These are phyloP conservation scores for Hirtodrosophila duncani DNA, from an alignment of 2,888 invertebrate species.

Conservation along the genomic window DNA sequence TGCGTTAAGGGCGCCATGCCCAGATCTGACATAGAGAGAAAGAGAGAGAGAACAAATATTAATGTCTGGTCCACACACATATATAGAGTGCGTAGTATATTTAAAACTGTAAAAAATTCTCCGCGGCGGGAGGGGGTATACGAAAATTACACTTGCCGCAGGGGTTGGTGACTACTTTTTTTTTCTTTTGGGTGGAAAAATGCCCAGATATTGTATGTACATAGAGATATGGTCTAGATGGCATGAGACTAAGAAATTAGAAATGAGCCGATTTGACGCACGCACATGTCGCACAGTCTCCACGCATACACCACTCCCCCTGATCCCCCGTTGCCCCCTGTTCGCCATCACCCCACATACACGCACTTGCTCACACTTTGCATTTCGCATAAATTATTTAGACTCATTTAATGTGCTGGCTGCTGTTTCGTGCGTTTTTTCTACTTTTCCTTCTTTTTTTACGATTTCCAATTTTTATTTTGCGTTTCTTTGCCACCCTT, in stretches of 20 bases:
- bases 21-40: no score
- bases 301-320: neutral
- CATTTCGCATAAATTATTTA: conserved; percentile 62
- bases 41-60: conserved; percentile 63
- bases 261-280: conserved; percentile 54
- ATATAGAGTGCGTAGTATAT: conserved; percentile 33
- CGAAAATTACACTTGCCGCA: conserved; percentile 58
- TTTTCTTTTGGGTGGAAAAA: conserved; percentile 39
- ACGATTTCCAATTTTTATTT: conserved; percentile 62
- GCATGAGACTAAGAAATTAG: conserved; percentile 58
- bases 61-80: conserved; percentile 59
- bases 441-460: conserved; percentile 35
- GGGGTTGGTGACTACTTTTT: conserved; percentile 50
- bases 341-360: neutral
- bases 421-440: conserved; percentile 15
- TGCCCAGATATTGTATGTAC: conserved; percentile 48
- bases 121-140: conserved; percentile 11
- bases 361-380: conserved; percentile 35
- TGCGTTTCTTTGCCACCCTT: conserved; percentile 53
- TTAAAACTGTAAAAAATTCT: conserved; percentile 53
- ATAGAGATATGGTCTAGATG: conserved; percentile 3
- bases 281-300: conserved; percentile 52
- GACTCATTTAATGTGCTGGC: conserved; percentile 66
- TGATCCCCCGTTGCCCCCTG: neutral
- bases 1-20: conserved; percentile 70